Evolutionary conservation across 2,888 invertebrate genomes (phyloP).

Genomic region (Labia minor): DNA sequence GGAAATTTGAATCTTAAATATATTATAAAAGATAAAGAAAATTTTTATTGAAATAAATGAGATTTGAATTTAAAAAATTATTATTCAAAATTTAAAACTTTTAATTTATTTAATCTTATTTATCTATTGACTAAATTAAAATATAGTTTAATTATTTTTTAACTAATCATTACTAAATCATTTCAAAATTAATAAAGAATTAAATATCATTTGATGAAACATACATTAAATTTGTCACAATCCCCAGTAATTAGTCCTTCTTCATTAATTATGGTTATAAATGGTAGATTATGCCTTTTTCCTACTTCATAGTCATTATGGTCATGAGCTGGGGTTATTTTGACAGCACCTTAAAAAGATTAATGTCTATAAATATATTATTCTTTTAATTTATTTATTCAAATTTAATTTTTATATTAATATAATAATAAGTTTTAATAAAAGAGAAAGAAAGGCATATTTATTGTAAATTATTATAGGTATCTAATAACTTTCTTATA

Average conservation of each 20-base stretch:
- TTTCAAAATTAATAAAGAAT: too few relatives aligned
- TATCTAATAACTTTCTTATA: too few relatives aligned
- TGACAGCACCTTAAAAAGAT: constrained; percentile 69
- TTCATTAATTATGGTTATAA: constrained; percentile 83
- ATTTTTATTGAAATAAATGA: too few relatives aligned
- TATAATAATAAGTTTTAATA: not conserved
- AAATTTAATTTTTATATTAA: not conserved
- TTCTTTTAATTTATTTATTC: constrained; percentile 14
- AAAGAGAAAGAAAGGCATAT: not conserved
- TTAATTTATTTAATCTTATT: too few relatives aligned
- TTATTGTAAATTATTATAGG: too few relatives aligned
- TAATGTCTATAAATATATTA: too few relatives aligned
- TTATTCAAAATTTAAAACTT: too few relatives aligned
- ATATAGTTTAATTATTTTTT: constrained; percentile 13
- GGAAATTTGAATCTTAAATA: too few relatives aligned
- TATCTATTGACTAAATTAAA: constrained; percentile 5
- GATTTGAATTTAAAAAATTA: too few relatives aligned
- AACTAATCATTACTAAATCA: too few relatives aligned
- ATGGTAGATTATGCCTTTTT: constrained; percentile 72
- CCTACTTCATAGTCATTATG: constrained; percentile 94
- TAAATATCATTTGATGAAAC: too few relatives aligned
- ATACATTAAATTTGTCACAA: constrained; percentile 63
- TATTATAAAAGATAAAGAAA: too few relatives aligned
- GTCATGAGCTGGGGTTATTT: constrained; percentile 97
- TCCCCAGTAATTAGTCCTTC: constrained; percentile 73